Evolutionary conservation across 2,888 invertebrate genomes (phyloP).

Genomic region (Eupithecia insigniata): DNA sequence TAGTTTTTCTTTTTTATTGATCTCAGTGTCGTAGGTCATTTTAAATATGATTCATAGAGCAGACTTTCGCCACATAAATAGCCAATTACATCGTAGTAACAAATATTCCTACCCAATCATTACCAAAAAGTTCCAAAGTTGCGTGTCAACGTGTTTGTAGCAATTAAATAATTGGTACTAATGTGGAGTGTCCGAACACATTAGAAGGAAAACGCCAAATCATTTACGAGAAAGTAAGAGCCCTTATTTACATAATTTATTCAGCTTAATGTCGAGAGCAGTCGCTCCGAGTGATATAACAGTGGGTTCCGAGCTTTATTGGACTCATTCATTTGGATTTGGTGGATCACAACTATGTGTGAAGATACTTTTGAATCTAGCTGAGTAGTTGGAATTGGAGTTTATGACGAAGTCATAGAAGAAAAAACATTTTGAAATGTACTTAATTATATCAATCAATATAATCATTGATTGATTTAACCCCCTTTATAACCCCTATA

Average conservation of each 20-base stretch:
- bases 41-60: no score
- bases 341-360: neutral
- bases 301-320: neutral
- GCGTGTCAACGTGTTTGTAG: conserved; percentile 62
- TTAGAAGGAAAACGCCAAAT: conserved; percentile 78
- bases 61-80: neutral
- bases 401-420: no score
- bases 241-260: conserved; percentile 83
- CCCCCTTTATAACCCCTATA: no score
- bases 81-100: neutral
- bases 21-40: no score
- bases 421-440: no score
- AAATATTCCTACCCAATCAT: conserved; percentile 15
- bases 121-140: conserved; percentile 44
- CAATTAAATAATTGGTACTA: conserved; percentile 78
- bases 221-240: conserved; percentile 82
- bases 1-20: neutral
- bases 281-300: conserved; percentile 46
- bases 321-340: conserved; percentile 1
- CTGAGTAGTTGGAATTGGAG: no score
- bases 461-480: no score
- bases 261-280: conserved; percentile 52
- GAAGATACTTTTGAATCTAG: neutral
- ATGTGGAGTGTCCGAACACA: conserved; percentile 47
- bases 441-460: no score